A percentile compares a stretch with the other conserved stretches of the same genome.
Conservation (phyloP, 2,113 vertebrate species). For the Nothocercus nigrocapillus region DNA sequence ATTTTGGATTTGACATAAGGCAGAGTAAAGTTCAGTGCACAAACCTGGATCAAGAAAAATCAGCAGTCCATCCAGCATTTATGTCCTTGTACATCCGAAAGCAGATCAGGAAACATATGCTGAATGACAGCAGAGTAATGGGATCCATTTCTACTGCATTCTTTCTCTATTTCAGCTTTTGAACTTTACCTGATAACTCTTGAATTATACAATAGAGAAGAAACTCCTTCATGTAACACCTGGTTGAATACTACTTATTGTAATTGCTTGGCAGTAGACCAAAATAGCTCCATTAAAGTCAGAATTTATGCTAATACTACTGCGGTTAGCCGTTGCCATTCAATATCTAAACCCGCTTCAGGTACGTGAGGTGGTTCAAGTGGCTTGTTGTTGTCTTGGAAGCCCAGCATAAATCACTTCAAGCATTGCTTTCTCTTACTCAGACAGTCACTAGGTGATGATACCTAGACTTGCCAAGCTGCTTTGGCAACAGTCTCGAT, state of each 20-base stretch:
- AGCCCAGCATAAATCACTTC: neutral
- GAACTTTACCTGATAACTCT: neutral
- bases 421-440: neutral
- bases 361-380: neutral
- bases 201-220: neutral
- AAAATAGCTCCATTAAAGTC: neutral
- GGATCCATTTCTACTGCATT: neutral
- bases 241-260: conserved; percentile 25
- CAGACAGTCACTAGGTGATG: neutral
- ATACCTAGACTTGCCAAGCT: neutral
- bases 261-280: conserved; percentile 21
- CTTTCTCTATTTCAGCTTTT: neutral
- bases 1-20: neutral
- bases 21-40: neutral
- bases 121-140: neutral
- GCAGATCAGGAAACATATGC: neutral
- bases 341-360: neutral
- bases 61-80: neutral
- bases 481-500: neutral
- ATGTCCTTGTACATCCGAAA: neutral
- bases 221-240: neutral
- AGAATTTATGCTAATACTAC: neutral
- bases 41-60: neutral
- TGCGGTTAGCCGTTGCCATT: neutral
- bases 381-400: neutral